phyloP scores from a whole-genome alignment of 2,113 vertebrate species.

The Phalacrocorax brasilianus region DNA sequence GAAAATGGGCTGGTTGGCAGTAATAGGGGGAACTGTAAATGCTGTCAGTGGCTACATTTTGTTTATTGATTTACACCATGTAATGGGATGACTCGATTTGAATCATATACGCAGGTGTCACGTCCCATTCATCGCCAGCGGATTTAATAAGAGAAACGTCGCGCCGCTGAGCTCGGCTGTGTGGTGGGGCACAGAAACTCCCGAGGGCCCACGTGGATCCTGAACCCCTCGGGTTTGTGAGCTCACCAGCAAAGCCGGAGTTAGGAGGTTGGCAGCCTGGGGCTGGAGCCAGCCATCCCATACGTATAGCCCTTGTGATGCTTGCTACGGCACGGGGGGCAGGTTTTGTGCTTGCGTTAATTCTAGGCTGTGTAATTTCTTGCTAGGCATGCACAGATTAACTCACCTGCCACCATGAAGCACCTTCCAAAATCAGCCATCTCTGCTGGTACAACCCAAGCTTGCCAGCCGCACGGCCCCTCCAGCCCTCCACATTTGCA shows the following conservation, averaged over 20 bases:
- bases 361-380: background rate
- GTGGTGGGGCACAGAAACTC: background rate
- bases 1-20: slow-evolving; percentile 22
- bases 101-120: slow-evolving; percentile 18
- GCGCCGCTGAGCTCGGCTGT: background rate
- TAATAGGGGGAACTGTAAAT: slow-evolving; percentile 9
- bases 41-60: slow-evolving; percentile 5
- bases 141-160: slow-evolving; percentile 1
- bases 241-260: no score
- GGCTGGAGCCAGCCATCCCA: background rate
- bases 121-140: slow-evolving; percentile 1
- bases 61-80: slow-evolving; percentile 31
- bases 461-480: accelerated
- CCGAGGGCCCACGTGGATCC: background rate
- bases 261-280: background rate
- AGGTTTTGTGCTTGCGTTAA: background rate
- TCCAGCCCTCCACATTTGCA: background rate
- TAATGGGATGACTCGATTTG: slow-evolving; percentile 17
- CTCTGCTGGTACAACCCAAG: background rate
- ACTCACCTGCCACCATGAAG: background rate
- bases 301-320: accelerated
- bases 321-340: accelerated
- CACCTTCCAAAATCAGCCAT: background rate
- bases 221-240: background rate
- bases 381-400: background rate